A percentile compares a stretch with the other conserved stretches of the same genome.
phyloP scores from a whole-genome alignment of 2,113 vertebrate genomes.

The Macquaria australasica region DNA sequence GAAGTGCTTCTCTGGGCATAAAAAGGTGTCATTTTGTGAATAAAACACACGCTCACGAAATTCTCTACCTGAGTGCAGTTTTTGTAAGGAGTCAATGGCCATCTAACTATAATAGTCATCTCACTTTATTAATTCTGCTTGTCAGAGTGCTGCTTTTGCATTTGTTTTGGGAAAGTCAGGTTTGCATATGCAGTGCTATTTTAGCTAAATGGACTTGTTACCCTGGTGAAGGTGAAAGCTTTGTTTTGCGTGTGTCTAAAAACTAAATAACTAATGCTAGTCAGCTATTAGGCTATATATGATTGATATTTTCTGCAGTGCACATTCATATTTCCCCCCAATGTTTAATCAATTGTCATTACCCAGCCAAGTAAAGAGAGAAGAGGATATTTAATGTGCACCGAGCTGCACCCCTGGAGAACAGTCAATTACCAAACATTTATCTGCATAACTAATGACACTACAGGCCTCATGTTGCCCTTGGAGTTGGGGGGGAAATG shows the following conservation, averaged over 20 bases:
- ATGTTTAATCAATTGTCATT: conserved; percentile 80
- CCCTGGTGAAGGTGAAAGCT: conserved; percentile 43
- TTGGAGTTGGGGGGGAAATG: conserved; percentile 48
- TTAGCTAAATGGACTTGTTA: conserved; percentile 58
- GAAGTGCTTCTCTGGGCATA: conserved; percentile 1
- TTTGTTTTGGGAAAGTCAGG: conserved; percentile 5
- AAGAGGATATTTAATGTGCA: conserved; percentile 55
- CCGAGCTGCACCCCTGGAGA: conserved; percentile 47
- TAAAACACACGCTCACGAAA: conserved; percentile 20
- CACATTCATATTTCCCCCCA: conserved; percentile 59
- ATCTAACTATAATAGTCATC: conserved; percentile 25
- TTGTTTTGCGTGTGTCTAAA: conserved; percentile 45
- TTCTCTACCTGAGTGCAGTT: conserved; percentile 26
- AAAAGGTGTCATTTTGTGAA: conserved; percentile 25
- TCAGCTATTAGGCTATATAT: conserved; percentile 50
- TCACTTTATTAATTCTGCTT: conserved; percentile 51
- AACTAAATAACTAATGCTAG: conserved; percentile 49
- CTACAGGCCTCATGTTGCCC: conserved; percentile 52
- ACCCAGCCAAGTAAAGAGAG: conserved; percentile 54
- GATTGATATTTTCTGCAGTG: conserved; percentile 65
- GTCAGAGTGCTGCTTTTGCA: conserved; percentile 48
- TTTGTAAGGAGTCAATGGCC: conserved; percentile 36
- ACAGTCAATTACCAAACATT: conserved; percentile 71
- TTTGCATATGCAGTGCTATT: conserved; percentile 32
- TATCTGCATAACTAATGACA: conserved; percentile 64